Evolutionary conservation across 2,888 invertebrate genomes (phyloP).

Genomic region (Cosmorhoe ocellata): DNA sequence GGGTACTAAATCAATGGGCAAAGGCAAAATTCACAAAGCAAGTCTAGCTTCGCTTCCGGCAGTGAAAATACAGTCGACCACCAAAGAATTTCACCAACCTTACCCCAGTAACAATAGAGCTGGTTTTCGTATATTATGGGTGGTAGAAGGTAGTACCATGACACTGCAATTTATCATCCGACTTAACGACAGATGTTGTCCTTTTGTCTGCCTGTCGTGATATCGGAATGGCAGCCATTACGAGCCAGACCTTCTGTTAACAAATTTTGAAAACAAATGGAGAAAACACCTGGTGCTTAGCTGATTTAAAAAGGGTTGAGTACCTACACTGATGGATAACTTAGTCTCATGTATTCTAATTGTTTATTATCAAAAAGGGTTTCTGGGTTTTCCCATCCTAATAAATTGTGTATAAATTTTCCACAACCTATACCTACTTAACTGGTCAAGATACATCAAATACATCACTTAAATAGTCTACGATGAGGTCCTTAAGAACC

Average conservation of each 20-base stretch:
- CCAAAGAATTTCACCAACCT: neutral
- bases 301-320: constrained; percentile 17
- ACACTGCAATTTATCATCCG: constrained; percentile 61
- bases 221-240: constrained; percentile 26
- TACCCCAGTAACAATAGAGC: constrained; percentile 2
- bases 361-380: no score
- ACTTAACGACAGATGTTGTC: constrained; percentile 56
- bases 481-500: no score
- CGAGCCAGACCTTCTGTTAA: constrained; percentile 18
- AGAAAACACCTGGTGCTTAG: constrained; percentile 21
- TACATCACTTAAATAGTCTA: no score
- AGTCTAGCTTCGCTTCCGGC: constrained; percentile 16
- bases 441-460: no score
- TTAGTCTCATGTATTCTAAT: no score
- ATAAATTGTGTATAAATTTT: no score
- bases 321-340: neutral
- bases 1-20: constrained; percentile 23
- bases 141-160: constrained; percentile 26
- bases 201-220: constrained; percentile 49
- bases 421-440: no score
- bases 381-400: no score
- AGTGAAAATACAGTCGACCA: constrained; percentile 4
- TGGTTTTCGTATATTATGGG: neutral
- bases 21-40: constrained; percentile 23
- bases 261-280: constrained; percentile 26